Evolutionary conservation across 2,888 invertebrate genomes (phyloP).

Genomic region (Bugula neritina): DNA sequence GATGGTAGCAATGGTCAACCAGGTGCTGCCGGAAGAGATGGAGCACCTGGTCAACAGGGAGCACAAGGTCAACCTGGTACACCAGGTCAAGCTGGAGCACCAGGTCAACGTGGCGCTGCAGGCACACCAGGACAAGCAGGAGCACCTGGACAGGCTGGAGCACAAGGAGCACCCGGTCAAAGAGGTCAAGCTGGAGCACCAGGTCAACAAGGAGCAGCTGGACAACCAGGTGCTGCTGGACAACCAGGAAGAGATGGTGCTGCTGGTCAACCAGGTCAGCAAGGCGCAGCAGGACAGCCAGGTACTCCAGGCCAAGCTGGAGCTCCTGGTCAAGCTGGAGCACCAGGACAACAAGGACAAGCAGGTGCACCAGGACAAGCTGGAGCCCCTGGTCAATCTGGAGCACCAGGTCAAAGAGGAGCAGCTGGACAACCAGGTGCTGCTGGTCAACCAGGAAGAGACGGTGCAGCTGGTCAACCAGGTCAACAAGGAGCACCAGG

Average conservation of each 20-base stretch:
- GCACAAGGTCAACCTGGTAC: too few relatives aligned
- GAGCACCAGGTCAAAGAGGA: constrained; percentile 25
- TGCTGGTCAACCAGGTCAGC: neutral
- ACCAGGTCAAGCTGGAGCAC: too few relatives aligned
- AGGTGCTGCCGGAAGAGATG: too few relatives aligned
- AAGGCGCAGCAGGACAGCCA: neutral
- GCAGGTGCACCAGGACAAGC: constrained; percentile 27
- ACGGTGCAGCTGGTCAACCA: constrained; percentile 26
- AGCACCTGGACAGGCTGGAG: constrained; percentile 9
- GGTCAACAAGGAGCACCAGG: constrained; percentile 26
- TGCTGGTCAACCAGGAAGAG: constrained; percentile 22
- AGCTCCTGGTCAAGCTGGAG: constrained; percentile 2
- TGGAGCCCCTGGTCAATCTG: constrained; percentile 28
- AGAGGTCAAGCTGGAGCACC: neutral
- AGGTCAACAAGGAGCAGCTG: constrained; percentile 25
- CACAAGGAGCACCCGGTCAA: neutral
- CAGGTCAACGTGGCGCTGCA: too few relatives aligned
- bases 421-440: constrained; percentile 22
- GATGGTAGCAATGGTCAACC: too few relatives aligned
- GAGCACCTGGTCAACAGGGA: constrained; percentile 28
- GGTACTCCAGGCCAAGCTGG: constrained; percentile 1
- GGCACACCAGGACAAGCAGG: constrained; percentile 15
- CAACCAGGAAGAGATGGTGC: neutral
- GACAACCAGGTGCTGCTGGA: constrained; percentile 19
- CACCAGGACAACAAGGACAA: constrained; percentile 26